phyloP scores from a whole-genome alignment of 2,113 vertebrate genomes.

The Camelus bactrianus region DNA sequence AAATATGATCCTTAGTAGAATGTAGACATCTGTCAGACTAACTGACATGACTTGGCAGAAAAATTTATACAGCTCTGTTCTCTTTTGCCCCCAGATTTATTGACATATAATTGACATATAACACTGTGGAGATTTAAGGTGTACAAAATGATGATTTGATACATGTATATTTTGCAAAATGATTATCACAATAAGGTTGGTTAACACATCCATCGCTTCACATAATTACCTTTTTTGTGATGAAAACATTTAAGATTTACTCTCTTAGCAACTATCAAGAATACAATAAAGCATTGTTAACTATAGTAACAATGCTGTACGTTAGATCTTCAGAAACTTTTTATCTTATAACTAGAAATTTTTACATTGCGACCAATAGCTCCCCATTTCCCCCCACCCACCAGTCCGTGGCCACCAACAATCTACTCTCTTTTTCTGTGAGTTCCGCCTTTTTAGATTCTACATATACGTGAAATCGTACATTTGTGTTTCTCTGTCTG shows the following conservation, averaged over 20 bases:
- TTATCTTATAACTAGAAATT: neutral
- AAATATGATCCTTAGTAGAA: constrained; percentile 63
- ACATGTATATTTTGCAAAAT: neutral
- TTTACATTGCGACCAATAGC: neutral
- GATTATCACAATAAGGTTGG: neutral
- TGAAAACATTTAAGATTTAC: neutral
- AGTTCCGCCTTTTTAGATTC: neutral
- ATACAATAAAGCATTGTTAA: neutral
- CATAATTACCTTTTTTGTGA: neutral
- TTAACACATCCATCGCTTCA: neutral
- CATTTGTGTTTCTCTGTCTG: neutral
- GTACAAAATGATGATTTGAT: neutral
- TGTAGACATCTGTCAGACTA: constrained; percentile 82
- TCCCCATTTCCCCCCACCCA: neutral
- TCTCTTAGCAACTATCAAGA: neutral
- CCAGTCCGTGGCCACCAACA: neutral
- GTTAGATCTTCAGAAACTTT: neutral
- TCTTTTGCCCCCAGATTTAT: neutral
- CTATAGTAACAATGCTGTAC: neutral
- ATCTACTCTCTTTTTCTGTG: neutral
- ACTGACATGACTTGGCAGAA: constrained; percentile 75
- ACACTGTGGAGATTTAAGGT: neutral
- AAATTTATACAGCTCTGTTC: constrained; percentile 66
- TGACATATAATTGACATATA: neutral
- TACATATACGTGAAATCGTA: neutral